A percentile compares a stretch with the other conserved stretches of the same genome.
These are phyloP conservation scores for Epirrita christyi DNA, from an alignment of 2,888 invertebrate species.

Conservation along the genomic window DNA sequence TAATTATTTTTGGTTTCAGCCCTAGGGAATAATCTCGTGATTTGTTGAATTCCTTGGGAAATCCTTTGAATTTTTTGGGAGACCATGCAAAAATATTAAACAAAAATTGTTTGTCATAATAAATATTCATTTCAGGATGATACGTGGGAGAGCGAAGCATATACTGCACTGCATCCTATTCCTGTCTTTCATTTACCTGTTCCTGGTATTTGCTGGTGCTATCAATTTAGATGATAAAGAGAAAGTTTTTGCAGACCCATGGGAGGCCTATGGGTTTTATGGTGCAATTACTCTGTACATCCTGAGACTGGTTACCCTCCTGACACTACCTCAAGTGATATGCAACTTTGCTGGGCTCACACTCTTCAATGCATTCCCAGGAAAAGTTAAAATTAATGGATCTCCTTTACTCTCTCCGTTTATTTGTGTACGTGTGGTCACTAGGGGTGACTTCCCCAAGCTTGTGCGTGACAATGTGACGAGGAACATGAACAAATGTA, in stretches of 20 bases:
- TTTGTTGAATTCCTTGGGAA: no score
- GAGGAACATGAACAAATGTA: constrained; percentile 94
- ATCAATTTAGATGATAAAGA: constrained; percentile 84
- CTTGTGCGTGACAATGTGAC: constrained; percentile 94
- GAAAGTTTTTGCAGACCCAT: constrained; percentile 89
- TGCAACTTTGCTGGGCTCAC: constrained; percentile 95
- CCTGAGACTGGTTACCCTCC: constrained; percentile 91
- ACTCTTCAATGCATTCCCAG: constrained; percentile 97
- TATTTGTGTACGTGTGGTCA: constrained; percentile 97
- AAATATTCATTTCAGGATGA: constrained; percentile 69
- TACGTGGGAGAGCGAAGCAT: constrained; percentile 90
- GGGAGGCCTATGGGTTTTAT: constrained; percentile 91
- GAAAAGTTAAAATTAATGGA: constrained; percentile 94
- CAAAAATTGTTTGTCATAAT: no score
- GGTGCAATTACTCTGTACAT: constrained; percentile 90
- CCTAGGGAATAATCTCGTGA: no score
- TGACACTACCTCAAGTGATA: constrained; percentile 95
- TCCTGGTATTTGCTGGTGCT: constrained; percentile 88
- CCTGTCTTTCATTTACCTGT: constrained; percentile 89
- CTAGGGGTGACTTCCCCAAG: constrained; percentile 96
- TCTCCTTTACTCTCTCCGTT: constrained; percentile 97
- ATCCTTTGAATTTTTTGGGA: no score
- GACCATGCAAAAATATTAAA: no score
- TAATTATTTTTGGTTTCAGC: no score
- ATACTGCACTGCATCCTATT: constrained; percentile 91